These are phyloP conservation scores for Tamias sibiricus DNA, from an alignment of 2,113 vertebrate genomes.

Conservation along the genomic window DNA sequence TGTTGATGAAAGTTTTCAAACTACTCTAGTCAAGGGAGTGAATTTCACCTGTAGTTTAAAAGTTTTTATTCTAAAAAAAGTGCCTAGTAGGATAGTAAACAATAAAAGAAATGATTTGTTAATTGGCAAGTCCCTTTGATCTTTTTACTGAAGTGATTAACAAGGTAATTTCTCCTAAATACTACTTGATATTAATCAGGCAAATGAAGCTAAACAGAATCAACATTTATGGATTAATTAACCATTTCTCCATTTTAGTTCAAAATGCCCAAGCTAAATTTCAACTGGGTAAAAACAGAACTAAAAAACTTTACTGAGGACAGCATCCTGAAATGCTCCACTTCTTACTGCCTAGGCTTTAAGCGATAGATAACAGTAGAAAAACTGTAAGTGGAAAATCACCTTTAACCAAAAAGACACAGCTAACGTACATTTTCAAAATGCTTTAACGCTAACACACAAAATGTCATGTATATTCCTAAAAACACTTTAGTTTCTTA, in stretches of 20 bases:
- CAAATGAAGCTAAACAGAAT: neutral
- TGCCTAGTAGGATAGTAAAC: neutral
- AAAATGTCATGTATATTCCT: neutral
- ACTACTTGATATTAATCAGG: neutral
- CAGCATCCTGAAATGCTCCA: neutral
- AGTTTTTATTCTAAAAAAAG: neutral
- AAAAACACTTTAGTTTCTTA: neutral
- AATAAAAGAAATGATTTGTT: neutral
- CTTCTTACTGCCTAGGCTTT: neutral
- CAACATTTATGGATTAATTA: neutral
- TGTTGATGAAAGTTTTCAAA: neutral
- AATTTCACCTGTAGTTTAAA: neutral
- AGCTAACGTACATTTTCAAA: neutral
- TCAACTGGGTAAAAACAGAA: constrained; percentile 16
- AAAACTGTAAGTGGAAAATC: neutral
- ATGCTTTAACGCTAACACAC: neutral
- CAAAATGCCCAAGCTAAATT: neutral
- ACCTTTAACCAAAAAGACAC: neutral
- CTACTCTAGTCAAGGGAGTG: neutral
- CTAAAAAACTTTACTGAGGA: neutral
- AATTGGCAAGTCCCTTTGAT: neutral
- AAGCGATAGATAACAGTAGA: neutral
- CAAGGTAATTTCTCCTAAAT: neutral
- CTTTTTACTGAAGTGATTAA: neutral
- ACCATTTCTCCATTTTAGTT: neutral